Percentiles rank a stretch among this genome's conserved stretches.
phyloP scores from a whole-genome alignment of 2,888 invertebrate genomes.

The Drosophila barbarae region DNA sequence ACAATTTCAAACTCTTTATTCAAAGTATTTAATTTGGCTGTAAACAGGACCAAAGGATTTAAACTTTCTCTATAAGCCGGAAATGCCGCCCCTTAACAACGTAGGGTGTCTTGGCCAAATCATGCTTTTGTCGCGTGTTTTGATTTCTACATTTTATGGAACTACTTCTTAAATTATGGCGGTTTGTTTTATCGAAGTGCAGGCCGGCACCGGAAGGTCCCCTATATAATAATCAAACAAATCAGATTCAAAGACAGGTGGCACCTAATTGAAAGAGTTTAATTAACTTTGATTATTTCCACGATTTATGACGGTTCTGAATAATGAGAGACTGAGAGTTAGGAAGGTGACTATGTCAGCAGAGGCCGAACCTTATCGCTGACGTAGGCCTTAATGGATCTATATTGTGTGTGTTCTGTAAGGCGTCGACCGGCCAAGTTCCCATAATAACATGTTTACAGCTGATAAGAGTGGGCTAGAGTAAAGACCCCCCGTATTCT shows the following conservation, averaged over 20 bases:
- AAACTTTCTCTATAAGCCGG: background rate
- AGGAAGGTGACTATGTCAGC: slow-evolving; percentile 35
- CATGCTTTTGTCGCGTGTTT: slow-evolving; percentile 47
- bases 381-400: slow-evolving; percentile 32
- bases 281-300: slow-evolving; percentile 26
- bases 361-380: slow-evolving; percentile 31
- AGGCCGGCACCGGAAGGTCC: slow-evolving; percentile 13
- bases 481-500: slow-evolving; percentile 15
- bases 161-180: slow-evolving; percentile 16
- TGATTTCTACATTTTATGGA: slow-evolving; percentile 26
- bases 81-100: background rate
- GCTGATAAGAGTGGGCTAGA: slow-evolving; percentile 46
- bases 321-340: background rate
- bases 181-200: slow-evolving; percentile 39
- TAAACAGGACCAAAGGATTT: background rate
- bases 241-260: slow-evolving; percentile 21
- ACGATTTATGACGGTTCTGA: slow-evolving; percentile 7
- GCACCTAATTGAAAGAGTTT: slow-evolving; percentile 35
- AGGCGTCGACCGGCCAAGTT: slow-evolving; percentile 24
- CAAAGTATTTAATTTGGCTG: background rate
- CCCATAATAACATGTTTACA: slow-evolving; percentile 55
- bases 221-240: slow-evolving; percentile 6
- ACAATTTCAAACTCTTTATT: background rate
- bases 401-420: slow-evolving; percentile 23
- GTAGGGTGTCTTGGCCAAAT: slow-evolving; percentile 34